Evolutionary conservation across 2,797 vertebrate genomes (phyloP), one percentile per base, ranked within the genome.

Genomic region (Gymnodraco acuticeps): DNA sequence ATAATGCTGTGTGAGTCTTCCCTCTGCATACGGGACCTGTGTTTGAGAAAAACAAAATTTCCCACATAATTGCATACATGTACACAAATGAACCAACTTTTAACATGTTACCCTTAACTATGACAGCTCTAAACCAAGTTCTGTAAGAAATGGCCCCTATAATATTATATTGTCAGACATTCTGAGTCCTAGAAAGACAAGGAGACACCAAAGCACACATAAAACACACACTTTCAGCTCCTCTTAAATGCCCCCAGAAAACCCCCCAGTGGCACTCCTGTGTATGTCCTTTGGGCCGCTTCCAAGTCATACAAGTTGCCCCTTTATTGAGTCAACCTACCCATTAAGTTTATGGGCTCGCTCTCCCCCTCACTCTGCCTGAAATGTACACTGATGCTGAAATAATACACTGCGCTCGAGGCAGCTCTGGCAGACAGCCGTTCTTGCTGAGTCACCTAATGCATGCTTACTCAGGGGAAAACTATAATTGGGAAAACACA

Each of bases 371-470:
- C 64, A 45, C 79, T 83, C 71, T 46, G 71, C 70, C 86, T 87
- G 87, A 92, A 91, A 93, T 84, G 85, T 75, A 87, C 73, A 87
- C 82, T 87, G 81, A 91, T 88, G 87, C 87, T 89, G 82, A 82
- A 90, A 89, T 92, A 89, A 92, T 87, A 88, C 76, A 80, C 82
- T 83, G 64, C 47, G 52, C 82, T 86, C 78, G 76, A 88, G 88
- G 75, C 81, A n/a, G 74, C 71, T 63, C 71, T 78, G 81, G 87
- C 87, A 88, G 78, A 73, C 75, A 4, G 81, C 64, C 41, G 56
- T 65, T 87, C 78, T 58, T 86, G 89, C 90, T 90, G 90, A 93
- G 85, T 93, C 92, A 92, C 80, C 85, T 91, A 89, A 91, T 92
- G 88, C 62, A 77, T 68, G 90, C 89, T 92, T 87, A 87, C 78